Percentiles rank a stretch among this genome's conserved stretches.
Evolutionary conservation across 2,113 vertebrate species (phyloP).

Genomic region (Procavia capensis): DNA sequence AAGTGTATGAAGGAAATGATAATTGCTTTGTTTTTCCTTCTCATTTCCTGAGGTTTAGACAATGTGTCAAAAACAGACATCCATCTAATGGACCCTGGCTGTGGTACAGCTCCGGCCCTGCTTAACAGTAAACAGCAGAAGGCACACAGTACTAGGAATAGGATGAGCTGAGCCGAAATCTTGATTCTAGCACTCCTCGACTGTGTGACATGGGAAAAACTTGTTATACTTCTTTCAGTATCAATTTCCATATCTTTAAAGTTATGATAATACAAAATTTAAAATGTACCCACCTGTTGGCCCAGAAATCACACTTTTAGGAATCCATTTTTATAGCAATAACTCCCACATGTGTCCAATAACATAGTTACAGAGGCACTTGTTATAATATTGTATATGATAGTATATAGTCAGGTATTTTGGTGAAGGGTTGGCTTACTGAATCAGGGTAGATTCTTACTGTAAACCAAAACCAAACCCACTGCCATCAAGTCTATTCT

Average conservation of each 20-base stretch:
- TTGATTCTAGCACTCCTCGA: slow-evolving; percentile 3
- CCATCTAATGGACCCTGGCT: neutral
- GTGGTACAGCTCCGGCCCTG: neutral
- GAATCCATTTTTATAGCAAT: neutral
- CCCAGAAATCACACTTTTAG: neutral
- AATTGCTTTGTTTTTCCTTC: neutral
- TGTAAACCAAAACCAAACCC: no score
- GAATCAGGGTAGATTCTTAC: neutral
- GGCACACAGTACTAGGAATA: slow-evolving; percentile 27
- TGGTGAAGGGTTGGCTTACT: neutral
- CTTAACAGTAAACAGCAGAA: neutral
- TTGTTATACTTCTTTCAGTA: neutral
- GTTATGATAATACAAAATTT: slow-evolving; percentile 1
- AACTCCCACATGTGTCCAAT: neutral
- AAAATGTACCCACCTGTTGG: neutral
- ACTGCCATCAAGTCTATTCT: no score
- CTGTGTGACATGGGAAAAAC: slow-evolving; percentile 13
- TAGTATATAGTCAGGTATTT: neutral
- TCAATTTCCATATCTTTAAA: slow-evolving; percentile 41
- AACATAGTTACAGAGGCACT: neutral
- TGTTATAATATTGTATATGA: neutral
- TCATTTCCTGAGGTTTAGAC: neutral
- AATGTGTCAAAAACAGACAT: neutral
- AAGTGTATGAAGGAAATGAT: neutral
- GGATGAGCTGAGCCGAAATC: neutral